phyloP scores from a whole-genome alignment of 64 coral and sea anemone species.

The Pocillopora verrucosa region DNA sequence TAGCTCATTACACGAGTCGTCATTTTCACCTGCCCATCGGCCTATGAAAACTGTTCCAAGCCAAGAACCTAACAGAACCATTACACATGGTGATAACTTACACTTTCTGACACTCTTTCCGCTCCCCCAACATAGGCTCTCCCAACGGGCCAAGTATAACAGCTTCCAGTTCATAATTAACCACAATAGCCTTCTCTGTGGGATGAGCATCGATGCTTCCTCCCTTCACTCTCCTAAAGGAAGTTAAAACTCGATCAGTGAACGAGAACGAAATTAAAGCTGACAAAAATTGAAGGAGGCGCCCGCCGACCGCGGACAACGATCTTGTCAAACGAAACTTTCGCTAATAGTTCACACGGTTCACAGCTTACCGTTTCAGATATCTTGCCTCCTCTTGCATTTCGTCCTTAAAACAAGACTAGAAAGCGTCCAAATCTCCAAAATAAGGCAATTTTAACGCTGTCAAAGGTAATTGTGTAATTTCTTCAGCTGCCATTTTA shows the following conservation, averaged over 20 bases:
- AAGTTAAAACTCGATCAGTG: background rate
- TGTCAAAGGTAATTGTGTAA: background rate
- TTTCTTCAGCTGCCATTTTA: conserved; percentile 39
- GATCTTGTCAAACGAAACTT: background rate
- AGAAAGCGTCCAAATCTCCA: background rate
- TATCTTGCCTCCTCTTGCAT: conserved; percentile 44
- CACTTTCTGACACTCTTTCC: conserved; percentile 99
- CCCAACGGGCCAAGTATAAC: conserved; percentile 98
- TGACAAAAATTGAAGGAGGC: background rate
- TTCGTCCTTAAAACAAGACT: background rate
- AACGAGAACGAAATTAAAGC: background rate
- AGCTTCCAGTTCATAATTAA: conserved; percentile 99
- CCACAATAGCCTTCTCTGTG: conserved; percentile 97
- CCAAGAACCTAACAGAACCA: too few species aligned
- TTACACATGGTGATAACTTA: conserved; percentile 34
- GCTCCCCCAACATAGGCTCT: conserved; percentile 96
- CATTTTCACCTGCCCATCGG: too few species aligned
- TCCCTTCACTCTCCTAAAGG: conserved; percentile 83
- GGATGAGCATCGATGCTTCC: conserved; percentile 96
- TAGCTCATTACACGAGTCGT: background rate
- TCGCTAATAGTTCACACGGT: background rate
- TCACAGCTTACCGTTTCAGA: background rate
- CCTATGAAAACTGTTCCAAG: too few species aligned
- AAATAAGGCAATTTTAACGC: background rate
- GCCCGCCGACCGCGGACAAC: too few species aligned